phyloP scores from a whole-genome alignment of 2,888 invertebrate species.

The Lydus trimaculatus region DNA sequence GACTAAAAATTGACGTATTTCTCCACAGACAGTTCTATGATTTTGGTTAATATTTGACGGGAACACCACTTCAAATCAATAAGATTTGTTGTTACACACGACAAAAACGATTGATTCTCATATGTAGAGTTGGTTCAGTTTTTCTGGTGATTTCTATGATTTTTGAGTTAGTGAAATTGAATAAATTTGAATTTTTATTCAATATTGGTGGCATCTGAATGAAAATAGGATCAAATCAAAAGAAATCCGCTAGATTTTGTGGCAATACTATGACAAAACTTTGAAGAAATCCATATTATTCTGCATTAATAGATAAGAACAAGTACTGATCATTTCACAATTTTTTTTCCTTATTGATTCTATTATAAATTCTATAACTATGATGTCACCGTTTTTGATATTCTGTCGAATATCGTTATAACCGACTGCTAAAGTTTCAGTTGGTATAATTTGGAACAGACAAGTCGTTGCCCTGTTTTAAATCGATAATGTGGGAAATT shows the following conservation, averaged over 20 bases:
- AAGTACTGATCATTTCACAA: not conserved
- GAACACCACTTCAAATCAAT: no score
- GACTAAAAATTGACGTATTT: no score
- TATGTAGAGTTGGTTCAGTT: not conserved
- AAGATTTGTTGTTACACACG: not conserved
- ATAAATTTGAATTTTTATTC: not conserved
- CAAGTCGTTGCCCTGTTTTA: slow-evolving; percentile 5
- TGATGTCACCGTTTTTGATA: not conserved
- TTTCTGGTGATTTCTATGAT: not conserved
- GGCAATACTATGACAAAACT: not conserved
- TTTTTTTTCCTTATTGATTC: not conserved
- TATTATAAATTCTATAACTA: not conserved
- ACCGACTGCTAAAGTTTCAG: not conserved
- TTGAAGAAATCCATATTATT: not conserved
- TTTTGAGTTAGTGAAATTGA: not conserved
- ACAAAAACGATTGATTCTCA: not conserved
- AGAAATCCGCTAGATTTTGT: not conserved
- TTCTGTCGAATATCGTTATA: not conserved
- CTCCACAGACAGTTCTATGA: no score
- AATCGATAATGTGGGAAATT: slow-evolving; percentile 8
- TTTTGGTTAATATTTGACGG: no score
- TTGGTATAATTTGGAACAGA: not conserved
- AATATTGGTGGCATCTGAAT: not conserved
- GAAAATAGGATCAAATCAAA: not conserved
- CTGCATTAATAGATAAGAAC: no score